Evolutionary conservation across 2,113 vertebrate species (phyloP).

Genomic region (Myrmecobius fasciatus): DNA sequence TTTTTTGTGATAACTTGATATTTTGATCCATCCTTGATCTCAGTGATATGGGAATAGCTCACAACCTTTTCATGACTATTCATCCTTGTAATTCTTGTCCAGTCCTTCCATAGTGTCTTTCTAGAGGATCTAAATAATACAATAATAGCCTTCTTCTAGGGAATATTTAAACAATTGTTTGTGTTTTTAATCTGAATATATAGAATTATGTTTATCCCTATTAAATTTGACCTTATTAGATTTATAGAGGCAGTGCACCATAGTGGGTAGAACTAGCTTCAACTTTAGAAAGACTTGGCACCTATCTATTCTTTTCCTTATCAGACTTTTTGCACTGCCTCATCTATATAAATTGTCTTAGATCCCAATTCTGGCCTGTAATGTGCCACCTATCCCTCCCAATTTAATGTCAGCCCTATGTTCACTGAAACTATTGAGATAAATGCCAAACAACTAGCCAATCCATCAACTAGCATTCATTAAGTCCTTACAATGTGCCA

Average conservation of each 20-base stretch:
- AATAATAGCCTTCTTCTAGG: background rate
- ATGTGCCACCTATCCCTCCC: background rate
- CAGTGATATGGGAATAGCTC: background rate
- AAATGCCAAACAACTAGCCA: background rate
- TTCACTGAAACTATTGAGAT: background rate
- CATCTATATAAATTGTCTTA: background rate
- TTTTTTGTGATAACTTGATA: background rate
- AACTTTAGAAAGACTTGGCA: background rate
- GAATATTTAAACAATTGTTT: background rate
- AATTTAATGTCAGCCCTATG: background rate
- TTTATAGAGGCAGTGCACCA: background rate
- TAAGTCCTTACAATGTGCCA: background rate
- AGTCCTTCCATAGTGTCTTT: background rate
- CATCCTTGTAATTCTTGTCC: background rate
- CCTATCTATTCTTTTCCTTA: background rate
- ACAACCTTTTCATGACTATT: background rate
- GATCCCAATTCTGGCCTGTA: background rate
- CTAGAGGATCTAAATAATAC: background rate
- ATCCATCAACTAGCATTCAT: background rate
- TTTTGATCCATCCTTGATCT: background rate
- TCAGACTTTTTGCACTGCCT: background rate
- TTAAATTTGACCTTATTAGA: background rate
- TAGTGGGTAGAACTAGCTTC: background rate
- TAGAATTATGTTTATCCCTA: background rate
- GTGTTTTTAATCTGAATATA: background rate